Conservation (phyloP, 2,797 vertebrate genomes). For the Coregonus ussuriensis region DNA sequence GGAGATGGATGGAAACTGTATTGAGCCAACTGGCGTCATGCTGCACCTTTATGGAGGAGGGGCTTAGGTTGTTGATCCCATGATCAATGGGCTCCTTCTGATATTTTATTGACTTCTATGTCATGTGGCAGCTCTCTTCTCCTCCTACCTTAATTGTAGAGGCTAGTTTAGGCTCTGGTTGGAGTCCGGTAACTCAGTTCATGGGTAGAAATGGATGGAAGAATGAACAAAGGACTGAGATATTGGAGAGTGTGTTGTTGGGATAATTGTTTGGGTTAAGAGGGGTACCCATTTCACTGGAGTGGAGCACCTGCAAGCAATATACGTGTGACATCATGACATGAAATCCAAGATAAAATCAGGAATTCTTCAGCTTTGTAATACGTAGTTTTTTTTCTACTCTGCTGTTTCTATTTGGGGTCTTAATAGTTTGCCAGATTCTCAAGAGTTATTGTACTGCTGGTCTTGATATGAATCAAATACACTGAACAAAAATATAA, state of each 20-base stretch:
- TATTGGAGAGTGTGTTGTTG: conserved; percentile 65
- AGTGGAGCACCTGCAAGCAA: conserved; percentile 78
- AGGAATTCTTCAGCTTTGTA: conserved; percentile 82
- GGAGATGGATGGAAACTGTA: conserved; percentile 31
- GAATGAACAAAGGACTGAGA: conserved; percentile 35
- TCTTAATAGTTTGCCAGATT: conserved; percentile 75
- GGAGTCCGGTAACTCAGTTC: conserved; percentile 29
- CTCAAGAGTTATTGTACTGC: conserved; percentile 63
- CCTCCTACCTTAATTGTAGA: conserved; percentile 43
- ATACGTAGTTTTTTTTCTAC: conserved; percentile 80
- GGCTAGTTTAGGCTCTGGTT: conserved; percentile 33
- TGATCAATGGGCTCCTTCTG: conserved; percentile 44
- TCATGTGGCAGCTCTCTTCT: conserved; percentile 59
- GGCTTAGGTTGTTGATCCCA: conserved; percentile 51
- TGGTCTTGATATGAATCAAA: conserved; percentile 76
- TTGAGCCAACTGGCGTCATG: conserved; percentile 4
- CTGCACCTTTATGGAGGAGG: conserved; percentile 63
- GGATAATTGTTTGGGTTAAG: conserved; percentile 15
- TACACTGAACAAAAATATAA: conserved; percentile 6
- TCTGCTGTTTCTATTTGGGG: conserved; percentile 80
- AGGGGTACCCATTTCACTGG: conserved; percentile 49
- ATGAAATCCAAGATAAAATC: conserved; percentile 76
- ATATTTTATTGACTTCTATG: conserved; percentile 50
- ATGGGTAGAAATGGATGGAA: conserved; percentile 20
- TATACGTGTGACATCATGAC: conserved; percentile 75